Base-by-base conservation (phyloP, 2,113 vertebrate species). In the Orcinus orca region DNA sequence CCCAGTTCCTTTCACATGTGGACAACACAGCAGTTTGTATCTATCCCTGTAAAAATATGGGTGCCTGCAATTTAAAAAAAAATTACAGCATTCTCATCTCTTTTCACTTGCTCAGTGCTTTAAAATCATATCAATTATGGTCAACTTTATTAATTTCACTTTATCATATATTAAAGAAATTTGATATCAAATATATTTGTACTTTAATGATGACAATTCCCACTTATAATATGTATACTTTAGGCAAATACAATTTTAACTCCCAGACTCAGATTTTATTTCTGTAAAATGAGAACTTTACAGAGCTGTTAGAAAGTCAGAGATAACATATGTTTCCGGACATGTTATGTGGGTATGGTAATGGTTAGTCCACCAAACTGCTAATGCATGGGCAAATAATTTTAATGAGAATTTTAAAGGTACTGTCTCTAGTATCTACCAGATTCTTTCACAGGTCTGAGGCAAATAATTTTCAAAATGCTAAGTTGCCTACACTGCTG, bases 1-100 rank as follows among this genome's bases (percentile, higher is more conserved):
- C 65, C 71, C 29, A 71, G 47, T 8, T 15, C 10, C 33, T 60
- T 89, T 95, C 96, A 62, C 53, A 84, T 93, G 96, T 95, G 44
- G 95, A 67, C 55, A 81, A 62, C 63, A 58, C 41, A 89, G 25
- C 50, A 86, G 23, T 41, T 26, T 89, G 6, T 12, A 53, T 50
- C 38, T 14, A 7, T 6, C 17, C 20, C 79, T 76, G 0, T 13
- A 70, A 47, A 77, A 62, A 87, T 2, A 60, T 5, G 18, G 11
- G 14, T 20, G 3, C 8, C 33, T 26, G 41, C 1, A 74, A 15
- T 65, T 93, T 44, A 1, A 41, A 71, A 31, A 68, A 58, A 18
- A 71, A 33, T 44, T 20, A 33, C 2, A 70, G 0, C 2, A 29
- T 77, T 77, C 36, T 81, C 6, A 76, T 50, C 80, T 95, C 33